phyloP scores from a whole-genome alignment of 2,797 vertebrate species.

The Typhlichthys subterraneus region DNA sequence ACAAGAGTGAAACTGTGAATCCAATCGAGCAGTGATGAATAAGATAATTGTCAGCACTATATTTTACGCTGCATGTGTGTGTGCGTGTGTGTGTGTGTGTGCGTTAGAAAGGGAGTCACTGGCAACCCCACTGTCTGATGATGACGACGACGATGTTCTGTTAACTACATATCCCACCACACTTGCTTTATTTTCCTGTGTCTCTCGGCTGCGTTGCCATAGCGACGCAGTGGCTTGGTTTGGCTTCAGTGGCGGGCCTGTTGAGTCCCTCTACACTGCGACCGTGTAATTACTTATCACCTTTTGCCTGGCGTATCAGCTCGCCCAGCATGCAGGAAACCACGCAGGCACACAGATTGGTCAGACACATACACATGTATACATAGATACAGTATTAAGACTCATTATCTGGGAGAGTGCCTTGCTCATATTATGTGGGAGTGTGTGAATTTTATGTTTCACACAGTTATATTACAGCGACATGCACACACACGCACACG shows the following conservation, averaged over 20 bases:
- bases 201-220: not conserved
- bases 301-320: not conserved
- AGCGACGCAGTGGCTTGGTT: not conserved
- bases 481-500: not conserved
- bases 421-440: too few species aligned
- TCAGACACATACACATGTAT: not conserved
- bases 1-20: constrained; percentile 30
- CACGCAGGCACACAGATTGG: not conserved
- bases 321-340: not conserved
- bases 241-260: not conserved
- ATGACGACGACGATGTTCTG: constrained; percentile 36
- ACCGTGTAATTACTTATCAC: not conserved
- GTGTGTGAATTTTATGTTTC: not conserved
- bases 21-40: constrained; percentile 15
- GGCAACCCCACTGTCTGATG: constrained; percentile 14
- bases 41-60: constrained; percentile 9
- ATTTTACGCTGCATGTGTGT: not conserved
- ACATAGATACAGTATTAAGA: not conserved
- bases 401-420: too few species aligned
- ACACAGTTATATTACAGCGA: not conserved
- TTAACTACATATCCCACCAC: constrained; percentile 19
- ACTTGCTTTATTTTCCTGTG: constrained; percentile 6
- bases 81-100: not conserved
- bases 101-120: constrained; percentile 16
- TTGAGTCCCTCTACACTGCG: not conserved